phyloP scores from a whole-genome alignment of 2,113 vertebrate genomes.

The Phocoena sinus region DNA sequence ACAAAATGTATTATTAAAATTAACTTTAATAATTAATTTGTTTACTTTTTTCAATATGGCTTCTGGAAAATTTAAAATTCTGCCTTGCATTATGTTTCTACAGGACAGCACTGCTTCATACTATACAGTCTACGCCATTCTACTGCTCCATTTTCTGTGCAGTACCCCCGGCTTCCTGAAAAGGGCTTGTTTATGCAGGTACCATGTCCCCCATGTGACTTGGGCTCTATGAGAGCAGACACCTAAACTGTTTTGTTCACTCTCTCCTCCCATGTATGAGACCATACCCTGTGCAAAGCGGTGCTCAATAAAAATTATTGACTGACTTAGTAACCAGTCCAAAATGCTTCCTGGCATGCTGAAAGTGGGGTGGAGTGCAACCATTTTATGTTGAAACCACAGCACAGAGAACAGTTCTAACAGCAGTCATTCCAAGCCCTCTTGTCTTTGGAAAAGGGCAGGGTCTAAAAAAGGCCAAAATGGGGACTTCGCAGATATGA shows the following conservation, averaged over 20 bases:
- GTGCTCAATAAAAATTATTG: not conserved
- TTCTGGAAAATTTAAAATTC: not conserved
- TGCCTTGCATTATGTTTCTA: accelerated
- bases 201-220: not conserved
- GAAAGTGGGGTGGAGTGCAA: not conserved
- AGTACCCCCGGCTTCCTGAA: not conserved
- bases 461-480: not conserved
- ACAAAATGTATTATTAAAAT: not conserved
- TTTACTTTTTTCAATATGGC: too few species aligned
- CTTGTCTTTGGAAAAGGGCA: not conserved
- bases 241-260: not conserved
- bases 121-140: not conserved
- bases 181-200: not conserved
- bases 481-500: too few species aligned
- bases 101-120: not conserved
- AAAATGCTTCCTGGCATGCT: not conserved
- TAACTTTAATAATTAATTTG: too few species aligned
- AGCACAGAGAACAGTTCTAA: not conserved
- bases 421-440: not conserved
- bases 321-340: not conserved
- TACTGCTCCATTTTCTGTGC: not conserved
- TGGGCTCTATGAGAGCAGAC: too few species aligned
- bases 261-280: not conserved
- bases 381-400: not conserved
- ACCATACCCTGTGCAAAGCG: accelerated